Evolutionary conservation across 2,113 vertebrate genomes (phyloP).

Genomic region (Lamprologus callipterus): DNA sequence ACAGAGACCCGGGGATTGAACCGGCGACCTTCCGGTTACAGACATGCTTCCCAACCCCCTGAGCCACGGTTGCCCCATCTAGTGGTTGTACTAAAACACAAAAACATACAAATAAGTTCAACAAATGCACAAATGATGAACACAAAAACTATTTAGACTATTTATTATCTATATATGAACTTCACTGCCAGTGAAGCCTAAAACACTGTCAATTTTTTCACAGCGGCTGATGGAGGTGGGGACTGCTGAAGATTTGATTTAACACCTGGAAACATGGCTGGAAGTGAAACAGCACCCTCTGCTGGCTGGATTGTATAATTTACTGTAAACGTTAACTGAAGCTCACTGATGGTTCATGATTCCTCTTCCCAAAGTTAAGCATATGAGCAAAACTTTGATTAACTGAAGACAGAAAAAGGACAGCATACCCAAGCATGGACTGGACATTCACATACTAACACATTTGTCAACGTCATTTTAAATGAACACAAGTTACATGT

Average conservation of each 20-base stretch:
- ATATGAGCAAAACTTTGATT: not conserved
- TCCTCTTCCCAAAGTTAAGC: not conserved
- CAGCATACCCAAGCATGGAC: not conserved
- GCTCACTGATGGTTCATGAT: not conserved
- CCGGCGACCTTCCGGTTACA: too few species aligned
- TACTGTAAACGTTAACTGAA: not conserved
- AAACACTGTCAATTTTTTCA: not conserved
- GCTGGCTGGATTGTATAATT: not conserved
- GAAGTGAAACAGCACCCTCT: not conserved
- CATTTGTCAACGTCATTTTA: not conserved
- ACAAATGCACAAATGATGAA: not conserved
- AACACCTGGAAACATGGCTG: not conserved
- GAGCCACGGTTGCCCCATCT: rapidly evolving
- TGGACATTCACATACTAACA: not conserved
- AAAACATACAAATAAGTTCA: not conserved
- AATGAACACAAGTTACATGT: not conserved
- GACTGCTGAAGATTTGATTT: rapidly evolving
- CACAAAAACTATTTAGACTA: not conserved
- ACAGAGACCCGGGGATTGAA: rapidly evolving
- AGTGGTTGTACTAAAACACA: not conserved
- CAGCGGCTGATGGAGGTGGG: not conserved
- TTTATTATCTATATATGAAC: not conserved
- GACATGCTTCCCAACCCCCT: too few species aligned
- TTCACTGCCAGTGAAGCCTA: not conserved
- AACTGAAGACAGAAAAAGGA: not conserved